Base-by-base conservation (phyloP, 1,140 invertebrate species). In the Metopolophium dirhodum region DNA sequence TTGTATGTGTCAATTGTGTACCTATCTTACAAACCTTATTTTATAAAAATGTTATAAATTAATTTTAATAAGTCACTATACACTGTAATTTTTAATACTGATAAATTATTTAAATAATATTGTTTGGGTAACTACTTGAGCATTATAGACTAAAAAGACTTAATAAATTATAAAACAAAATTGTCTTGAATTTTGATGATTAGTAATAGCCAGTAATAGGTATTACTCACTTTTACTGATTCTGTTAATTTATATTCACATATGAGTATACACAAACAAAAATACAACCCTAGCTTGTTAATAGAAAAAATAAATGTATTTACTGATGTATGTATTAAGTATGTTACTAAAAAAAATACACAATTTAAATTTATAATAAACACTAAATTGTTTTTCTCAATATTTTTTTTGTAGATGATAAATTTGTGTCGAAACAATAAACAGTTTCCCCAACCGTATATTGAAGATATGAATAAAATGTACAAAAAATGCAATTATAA, bases 391-490 rank as follows among this genome's bases (percentile, higher is more conserved):
- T 30, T 45, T 86, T 86, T 86, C 22, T 86, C 1, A 23, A 47
- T 86, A 22, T 87, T 20, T 90, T 90, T 89, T 90, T 90, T 90
- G 7, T 68, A 90, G 89, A n/a, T 90, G 89, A 45, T 90, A 30
- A 41, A 90, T 20, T 45, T 90, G 14, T 92, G 90, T 41, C 68
- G 26, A 82, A 35, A 83, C 14, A 92, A 49, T 83, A 51, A 51
- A 37, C 14, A 49, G 26, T 83, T 92, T 83, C 90, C 90, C 26
- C 14, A 49, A 2, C 2, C 3, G 14, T 83, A 49, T 49, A 7
- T 92, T 49, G 49, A 93, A 86, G 91, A 85, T 57, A 93, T 93
- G 77, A 54, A 54, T 45, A 85, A 86, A 41, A 93, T 93, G 91
- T 93, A 86, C 14, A 41, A 57, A 18, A 57, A 37, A 57, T 93